These are phyloP conservation scores for Peromyscus leucopus DNA, from an alignment of 2,113 vertebrate species.

Conservation along the genomic window DNA sequence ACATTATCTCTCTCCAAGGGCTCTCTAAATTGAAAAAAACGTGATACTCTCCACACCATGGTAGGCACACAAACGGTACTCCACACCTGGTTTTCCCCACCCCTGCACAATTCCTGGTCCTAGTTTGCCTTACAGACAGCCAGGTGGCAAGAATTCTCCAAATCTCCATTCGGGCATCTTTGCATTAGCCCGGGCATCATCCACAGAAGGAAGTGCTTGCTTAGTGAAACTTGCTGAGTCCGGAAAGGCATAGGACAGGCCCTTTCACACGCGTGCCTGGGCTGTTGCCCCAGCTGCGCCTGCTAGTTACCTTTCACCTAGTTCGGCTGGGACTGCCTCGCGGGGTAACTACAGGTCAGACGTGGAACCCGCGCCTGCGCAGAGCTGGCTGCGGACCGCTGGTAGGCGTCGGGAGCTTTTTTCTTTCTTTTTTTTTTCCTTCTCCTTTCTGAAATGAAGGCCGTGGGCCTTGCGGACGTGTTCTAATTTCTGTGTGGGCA, in stretches of 20 bases:
- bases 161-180: not conserved
- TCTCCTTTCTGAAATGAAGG: slow-evolving; percentile 37
- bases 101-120: not conserved
- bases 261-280: slow-evolving; percentile 6
- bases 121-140: not conserved
- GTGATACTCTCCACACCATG: not conserved
- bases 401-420: not conserved
- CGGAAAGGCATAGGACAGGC: rapidly evolving
- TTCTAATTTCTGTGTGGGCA: slow-evolving; percentile 14
- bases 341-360: slow-evolving; percentile 86
- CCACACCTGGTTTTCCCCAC: not conserved
- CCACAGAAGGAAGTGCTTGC: not conserved
- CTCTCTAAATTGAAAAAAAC: not conserved
- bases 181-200: not conserved
- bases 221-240: not conserved
- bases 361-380: slow-evolving; percentile 74
- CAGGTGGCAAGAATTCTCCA: not conserved
- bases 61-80: no score
- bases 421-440: not conserved
- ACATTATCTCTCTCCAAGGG: not conserved
- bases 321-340: slow-evolving; percentile 30
- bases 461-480: slow-evolving; percentile 35
- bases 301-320: slow-evolving; percentile 87
- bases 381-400: rapidly evolving
- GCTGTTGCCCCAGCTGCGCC: slow-evolving; percentile 49